phyloP scores from a whole-genome alignment of 2,888 invertebrate genomes.

The Azorinus chamasolen region DNA sequence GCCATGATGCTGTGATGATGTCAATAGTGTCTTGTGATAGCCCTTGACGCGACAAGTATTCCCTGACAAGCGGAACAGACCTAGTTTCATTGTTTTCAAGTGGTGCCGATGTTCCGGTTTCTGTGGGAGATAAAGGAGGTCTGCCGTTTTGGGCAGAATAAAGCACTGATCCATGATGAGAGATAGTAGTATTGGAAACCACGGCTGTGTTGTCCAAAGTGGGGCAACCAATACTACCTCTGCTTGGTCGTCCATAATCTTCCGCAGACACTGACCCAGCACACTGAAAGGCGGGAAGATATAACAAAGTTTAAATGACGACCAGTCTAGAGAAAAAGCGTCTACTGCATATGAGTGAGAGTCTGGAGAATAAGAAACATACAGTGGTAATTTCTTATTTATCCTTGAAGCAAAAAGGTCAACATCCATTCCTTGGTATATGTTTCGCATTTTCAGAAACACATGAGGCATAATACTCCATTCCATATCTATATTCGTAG shows the following conservation, averaged over 20 bases:
- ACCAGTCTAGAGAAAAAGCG: constrained; percentile 23
- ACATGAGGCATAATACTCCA: constrained; percentile 18
- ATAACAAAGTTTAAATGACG: constrained; percentile 4
- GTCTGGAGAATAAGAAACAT: constrained; percentile 21
- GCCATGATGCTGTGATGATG: constrained; percentile 10
- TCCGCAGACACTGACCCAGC: neutral
- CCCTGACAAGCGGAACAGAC: constrained; percentile 11
- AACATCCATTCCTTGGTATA: constrained; percentile 12
- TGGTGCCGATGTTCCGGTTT: neutral
- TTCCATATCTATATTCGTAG: constrained; percentile 34
- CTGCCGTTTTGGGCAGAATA: constrained; percentile 5
- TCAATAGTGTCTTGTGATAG: constrained; percentile 6
- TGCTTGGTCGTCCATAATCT: neutral
- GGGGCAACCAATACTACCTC: constrained; percentile 29
- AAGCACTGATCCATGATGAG: constrained; percentile 10
- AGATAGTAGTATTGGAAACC: constrained; percentile 32
- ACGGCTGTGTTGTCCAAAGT: constrained; percentile 19
- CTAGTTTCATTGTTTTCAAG: constrained; percentile 6
- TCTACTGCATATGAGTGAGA: constrained; percentile 4
- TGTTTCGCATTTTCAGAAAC: constrained; percentile 13
- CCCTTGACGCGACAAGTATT: constrained; percentile 10
- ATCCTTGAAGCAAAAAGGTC: constrained; percentile 49
- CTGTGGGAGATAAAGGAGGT: constrained; percentile 1
- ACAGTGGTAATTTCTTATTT: constrained; percentile 23
- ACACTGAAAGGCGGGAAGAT: constrained; percentile 28